Percentiles rank a stretch among this genome's conserved stretches.
Conservation (phyloP, 30 jellyfish, hydroid and myxozoan species). For the Turritopsis rubra region DNA sequence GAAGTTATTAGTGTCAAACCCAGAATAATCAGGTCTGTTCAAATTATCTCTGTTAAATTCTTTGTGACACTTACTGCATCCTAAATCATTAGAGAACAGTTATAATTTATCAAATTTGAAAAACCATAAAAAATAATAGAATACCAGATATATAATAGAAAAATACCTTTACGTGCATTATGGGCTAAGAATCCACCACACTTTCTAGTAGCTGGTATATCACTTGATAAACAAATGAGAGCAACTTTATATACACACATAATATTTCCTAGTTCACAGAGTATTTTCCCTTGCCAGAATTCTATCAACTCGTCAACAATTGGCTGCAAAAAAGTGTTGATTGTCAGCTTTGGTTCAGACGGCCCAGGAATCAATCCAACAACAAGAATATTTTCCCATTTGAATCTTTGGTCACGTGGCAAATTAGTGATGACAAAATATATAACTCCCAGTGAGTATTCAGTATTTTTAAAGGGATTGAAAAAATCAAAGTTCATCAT, state of each 20-base stretch:
- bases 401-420: constrained; percentile 17
- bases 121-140: neutral
- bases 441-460: neutral
- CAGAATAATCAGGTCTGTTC: constrained; percentile 7
- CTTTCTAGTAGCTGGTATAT: neutral
- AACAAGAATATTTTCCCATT: neutral
- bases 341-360: neutral
- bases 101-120: neutral
- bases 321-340: neutral
- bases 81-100: too few species aligned
- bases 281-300: neutral
- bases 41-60: neutral
- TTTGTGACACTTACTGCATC: neutral
- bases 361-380: neutral
- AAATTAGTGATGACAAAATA: neutral
- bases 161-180: neutral
- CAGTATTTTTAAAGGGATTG: neutral
- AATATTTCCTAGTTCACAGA: neutral
- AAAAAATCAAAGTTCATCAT: neutral
- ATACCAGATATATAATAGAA: neutral
- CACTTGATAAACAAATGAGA: neutral
- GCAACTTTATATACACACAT: neutral
- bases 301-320: neutral
- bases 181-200: neutral
- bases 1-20: neutral